These are phyloP conservation scores for Erythrocebus patas DNA, from an alignment of 2,113 vertebrate genomes.

Conservation along the genomic window DNA sequence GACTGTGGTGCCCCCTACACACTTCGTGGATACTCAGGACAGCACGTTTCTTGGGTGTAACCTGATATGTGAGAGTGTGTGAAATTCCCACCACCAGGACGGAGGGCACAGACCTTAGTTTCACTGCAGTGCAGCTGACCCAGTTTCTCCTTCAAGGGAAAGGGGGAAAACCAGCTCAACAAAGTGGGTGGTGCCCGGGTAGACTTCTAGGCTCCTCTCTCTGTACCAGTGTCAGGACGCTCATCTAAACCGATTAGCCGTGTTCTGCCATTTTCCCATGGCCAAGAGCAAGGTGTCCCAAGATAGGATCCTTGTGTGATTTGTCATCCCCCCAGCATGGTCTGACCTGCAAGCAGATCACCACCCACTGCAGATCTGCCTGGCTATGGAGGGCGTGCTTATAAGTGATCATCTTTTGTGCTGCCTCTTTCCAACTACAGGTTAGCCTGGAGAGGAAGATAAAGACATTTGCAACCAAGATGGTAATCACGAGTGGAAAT, in stretches of 20 bases:
- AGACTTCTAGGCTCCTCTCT: background rate
- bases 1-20: rapidly evolving
- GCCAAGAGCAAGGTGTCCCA: rapidly evolving
- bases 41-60: rapidly evolving
- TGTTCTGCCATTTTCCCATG: background rate
- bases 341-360: background rate
- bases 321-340: rapidly evolving
- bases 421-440: conserved; percentile 82
- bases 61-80: rapidly evolving
- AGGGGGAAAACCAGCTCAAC: background rate
- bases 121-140: background rate
- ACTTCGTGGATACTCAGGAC: rapidly evolving
- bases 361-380: rapidly evolving
- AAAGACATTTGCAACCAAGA: conserved; percentile 94
- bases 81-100: rapidly evolving
- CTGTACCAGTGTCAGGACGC: rapidly evolving
- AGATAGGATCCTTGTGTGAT: background rate
- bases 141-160: background rate
- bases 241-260: rapidly evolving
- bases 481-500: conserved; percentile 94
- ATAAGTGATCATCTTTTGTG: background rate
- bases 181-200: rapidly evolving
- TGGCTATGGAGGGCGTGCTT: background rate
- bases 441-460: conserved; percentile 89
- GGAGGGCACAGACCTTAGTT: rapidly evolving